Conservation (phyloP, 2,888 invertebrate species). For the Aphelenchoides bicaudatus region DNA sequence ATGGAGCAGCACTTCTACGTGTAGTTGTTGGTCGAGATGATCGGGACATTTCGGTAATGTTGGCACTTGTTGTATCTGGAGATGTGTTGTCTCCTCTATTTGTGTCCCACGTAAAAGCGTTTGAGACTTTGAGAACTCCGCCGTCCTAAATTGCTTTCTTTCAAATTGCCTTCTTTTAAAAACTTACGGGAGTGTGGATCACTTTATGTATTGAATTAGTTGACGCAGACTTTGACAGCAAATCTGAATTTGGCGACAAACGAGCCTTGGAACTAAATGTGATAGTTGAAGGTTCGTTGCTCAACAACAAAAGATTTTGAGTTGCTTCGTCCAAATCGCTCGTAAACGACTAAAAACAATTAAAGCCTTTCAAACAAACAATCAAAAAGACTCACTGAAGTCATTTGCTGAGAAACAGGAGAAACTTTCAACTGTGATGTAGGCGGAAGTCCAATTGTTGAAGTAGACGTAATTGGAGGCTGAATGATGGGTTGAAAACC, state of each 20-base stretch:
- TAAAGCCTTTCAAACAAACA: too few species aligned
- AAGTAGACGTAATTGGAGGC: conserved; percentile 16
- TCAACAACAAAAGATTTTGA: conserved; percentile 48
- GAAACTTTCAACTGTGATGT: neutral
- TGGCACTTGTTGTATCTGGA: neutral
- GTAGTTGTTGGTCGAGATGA: conserved; percentile 13
- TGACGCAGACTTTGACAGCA: conserved; percentile 50
- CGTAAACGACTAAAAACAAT: too few species aligned
- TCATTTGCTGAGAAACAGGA: neutral
- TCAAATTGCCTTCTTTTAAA: neutral
- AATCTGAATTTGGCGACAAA: conserved; percentile 31
- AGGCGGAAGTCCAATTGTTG: neutral
- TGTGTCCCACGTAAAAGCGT: conserved; percentile 51
- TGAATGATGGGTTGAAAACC: conserved; percentile 30
- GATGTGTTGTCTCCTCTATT: conserved; percentile 24
- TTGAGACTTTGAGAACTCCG: conserved; percentile 41
- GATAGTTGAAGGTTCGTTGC: conserved; percentile 39
- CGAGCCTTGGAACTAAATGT: conserved; percentile 34
- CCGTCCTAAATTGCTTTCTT: conserved; percentile 38
- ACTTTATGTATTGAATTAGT: conserved; percentile 47
- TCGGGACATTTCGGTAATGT: conserved; percentile 1
- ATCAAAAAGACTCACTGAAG: too few species aligned
- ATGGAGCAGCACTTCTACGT: conserved; percentile 22
- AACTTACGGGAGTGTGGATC: conserved; percentile 35
- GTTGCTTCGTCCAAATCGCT: conserved; percentile 52